Evolutionary conservation across 2,113 vertebrate genomes (phyloP).

Genomic region (Toxotes chatareus): DNA sequence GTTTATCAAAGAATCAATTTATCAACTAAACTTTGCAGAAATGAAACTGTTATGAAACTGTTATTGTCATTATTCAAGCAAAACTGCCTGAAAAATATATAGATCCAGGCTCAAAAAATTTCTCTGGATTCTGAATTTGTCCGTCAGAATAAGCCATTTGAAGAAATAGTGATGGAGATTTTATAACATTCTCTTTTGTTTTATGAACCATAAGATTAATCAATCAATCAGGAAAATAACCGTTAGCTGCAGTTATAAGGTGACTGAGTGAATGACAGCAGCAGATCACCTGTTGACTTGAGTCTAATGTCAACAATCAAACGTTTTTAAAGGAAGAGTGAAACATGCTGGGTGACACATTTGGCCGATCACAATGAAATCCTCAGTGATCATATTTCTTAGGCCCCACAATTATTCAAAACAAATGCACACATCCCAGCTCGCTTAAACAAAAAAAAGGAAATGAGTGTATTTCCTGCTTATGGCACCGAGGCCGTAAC

Average conservation of each 20-base stretch:
- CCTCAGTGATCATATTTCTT: neutral
- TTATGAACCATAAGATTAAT: neutral
- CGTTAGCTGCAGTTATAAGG: neutral
- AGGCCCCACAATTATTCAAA: neutral
- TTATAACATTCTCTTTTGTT: neutral
- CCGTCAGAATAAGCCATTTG: neutral
- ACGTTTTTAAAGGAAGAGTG: neutral
- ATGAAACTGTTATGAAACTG: neutral
- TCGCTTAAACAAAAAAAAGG: neutral
- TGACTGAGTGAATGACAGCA: neutral
- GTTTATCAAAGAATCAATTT: neutral
- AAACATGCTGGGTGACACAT: neutral
- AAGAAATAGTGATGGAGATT: neutral
- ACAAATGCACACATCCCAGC: neutral
- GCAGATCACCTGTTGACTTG: conserved; percentile 59
- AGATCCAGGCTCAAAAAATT: too few relatives aligned
- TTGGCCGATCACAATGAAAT: neutral
- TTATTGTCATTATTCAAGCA: neutral
- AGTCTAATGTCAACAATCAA: neutral
- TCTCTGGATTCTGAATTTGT: neutral
- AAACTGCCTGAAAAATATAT: neutral
- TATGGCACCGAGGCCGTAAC: neutral
- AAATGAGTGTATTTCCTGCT: conserved; percentile 12
- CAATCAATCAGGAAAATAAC: neutral
- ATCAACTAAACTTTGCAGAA: neutral